Conservation (phyloP, 2,797 vertebrate species). For the Neosilurus mollespiculum region DNA sequence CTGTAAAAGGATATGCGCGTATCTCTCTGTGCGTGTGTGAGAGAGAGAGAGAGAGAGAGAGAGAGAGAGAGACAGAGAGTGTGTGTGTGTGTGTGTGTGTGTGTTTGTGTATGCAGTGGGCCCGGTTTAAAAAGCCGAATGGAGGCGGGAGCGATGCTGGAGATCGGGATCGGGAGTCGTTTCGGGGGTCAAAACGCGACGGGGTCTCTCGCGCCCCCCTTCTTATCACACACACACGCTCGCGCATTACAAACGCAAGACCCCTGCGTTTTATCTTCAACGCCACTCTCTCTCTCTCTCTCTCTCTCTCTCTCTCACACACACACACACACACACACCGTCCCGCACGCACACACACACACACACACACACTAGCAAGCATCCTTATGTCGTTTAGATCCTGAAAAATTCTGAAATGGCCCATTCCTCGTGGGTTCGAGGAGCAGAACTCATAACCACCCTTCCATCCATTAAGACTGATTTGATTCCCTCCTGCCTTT, state of each 20-base stretch:
- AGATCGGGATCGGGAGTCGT: constrained; percentile 70
- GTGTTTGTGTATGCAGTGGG: constrained; percentile 71
- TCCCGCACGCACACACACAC: not conserved
- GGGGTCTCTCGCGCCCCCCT: constrained; percentile 68
- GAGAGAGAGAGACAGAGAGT: constrained; percentile 35
- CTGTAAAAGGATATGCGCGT: constrained; percentile 56
- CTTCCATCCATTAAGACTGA: not conserved
- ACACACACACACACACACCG: no score
- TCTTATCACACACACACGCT: constrained; percentile 44
- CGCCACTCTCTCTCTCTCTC: constrained; percentile 38
- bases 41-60: constrained; percentile 34
- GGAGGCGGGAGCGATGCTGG: constrained; percentile 56
- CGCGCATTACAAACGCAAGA: constrained; percentile 64
- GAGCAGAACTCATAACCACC: not conserved
- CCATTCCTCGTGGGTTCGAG: not conserved
- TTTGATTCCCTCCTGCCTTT: no score
- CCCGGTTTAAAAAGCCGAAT: constrained; percentile 63
- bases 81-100: constrained; percentile 65
- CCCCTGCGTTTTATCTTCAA: constrained; percentile 58
- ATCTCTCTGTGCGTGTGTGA: constrained; percentile 49
- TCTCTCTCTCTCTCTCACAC: no score
- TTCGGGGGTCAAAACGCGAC: constrained; percentile 80
- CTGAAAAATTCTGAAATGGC: not conserved
- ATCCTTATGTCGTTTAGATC: not conserved
- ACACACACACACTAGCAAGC: constrained; percentile 20